Evolutionary conservation across 2,113 vertebrate species (phyloP).

Genomic region (Garra rufa): DNA sequence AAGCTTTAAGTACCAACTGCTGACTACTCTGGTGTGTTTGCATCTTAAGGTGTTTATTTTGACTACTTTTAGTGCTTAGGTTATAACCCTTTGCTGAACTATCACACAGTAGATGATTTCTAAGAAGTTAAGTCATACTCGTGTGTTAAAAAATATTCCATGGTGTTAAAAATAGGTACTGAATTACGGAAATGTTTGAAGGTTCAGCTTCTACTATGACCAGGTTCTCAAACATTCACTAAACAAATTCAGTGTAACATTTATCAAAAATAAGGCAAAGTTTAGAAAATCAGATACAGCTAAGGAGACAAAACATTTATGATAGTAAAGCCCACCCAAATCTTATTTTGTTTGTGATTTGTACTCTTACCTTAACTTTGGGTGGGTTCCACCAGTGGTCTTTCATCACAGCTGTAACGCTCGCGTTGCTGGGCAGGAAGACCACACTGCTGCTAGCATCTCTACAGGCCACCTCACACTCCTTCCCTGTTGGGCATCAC

Average conservation of each 20-base stretch:
- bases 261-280: neutral
- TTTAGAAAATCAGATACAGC: constrained; percentile 27
- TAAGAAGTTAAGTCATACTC: neutral
- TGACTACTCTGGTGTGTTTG: neutral
- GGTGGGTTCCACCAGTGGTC: constrained; percentile 93
- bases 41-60: constrained; percentile 28
- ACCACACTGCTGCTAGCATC: constrained; percentile 89
- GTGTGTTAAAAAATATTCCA: neutral
- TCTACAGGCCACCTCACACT: constrained; percentile 88
- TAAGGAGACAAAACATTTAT: neutral
- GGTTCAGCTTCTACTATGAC: constrained; percentile 29
- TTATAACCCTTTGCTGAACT: neutral
- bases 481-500: constrained; percentile 77
- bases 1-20: constrained; percentile 25
- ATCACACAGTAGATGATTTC: constrained; percentile 11
- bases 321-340: constrained; percentile 29
- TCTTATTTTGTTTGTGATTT: neutral
- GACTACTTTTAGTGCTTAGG: constrained; percentile 9
- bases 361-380: constrained; percentile 81
- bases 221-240: constrained; percentile 12
- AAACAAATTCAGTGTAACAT: constrained; percentile 7
- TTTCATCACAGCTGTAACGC: constrained; percentile 76
- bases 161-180: constrained; percentile 30
- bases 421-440: constrained; percentile 87
- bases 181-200: constrained; percentile 23